These are phyloP conservation scores for Phengaris arion DNA, from an alignment of 2,888 invertebrate genomes.

Conservation along the genomic window DNA sequence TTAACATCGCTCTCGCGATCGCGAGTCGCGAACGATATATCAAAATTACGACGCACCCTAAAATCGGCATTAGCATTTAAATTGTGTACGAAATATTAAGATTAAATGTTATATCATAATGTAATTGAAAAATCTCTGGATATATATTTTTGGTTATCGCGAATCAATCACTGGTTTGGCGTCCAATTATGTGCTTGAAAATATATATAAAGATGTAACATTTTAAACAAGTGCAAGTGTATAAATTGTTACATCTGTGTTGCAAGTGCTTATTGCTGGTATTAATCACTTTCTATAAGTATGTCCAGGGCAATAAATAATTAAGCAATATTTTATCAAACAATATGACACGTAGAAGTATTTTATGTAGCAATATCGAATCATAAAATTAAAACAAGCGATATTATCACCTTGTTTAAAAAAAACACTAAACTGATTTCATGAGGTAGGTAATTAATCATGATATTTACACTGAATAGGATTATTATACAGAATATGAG, in stretches of 20 bases:
- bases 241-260: too few species aligned
- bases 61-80: conserved; percentile 30
- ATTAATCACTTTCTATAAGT: too few species aligned
- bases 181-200: too few species aligned
- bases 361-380: too few species aligned
- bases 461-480: not conserved
- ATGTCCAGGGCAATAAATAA: too few species aligned
- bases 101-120: conserved; percentile 7
- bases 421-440: not conserved
- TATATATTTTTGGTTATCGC: too few species aligned
- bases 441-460: not conserved
- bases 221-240: too few species aligned
- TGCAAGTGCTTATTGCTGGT: too few species aligned
- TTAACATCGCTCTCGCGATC: conserved; percentile 1
- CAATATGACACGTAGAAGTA: too few species aligned
- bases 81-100: conserved; percentile 27
- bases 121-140: not conserved
- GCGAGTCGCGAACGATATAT: conserved; percentile 1
- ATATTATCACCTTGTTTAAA: not conserved
- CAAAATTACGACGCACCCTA: conserved; percentile 16
- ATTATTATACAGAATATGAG: not conserved
- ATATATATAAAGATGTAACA: too few species aligned
- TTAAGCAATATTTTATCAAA: too few species aligned
- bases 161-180: too few species aligned
- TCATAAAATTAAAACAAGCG: not conserved